These are phyloP conservation scores for Ophioninae sp. DNA, from an alignment of 2,888 invertebrate species.

Conservation along the genomic window DNA sequence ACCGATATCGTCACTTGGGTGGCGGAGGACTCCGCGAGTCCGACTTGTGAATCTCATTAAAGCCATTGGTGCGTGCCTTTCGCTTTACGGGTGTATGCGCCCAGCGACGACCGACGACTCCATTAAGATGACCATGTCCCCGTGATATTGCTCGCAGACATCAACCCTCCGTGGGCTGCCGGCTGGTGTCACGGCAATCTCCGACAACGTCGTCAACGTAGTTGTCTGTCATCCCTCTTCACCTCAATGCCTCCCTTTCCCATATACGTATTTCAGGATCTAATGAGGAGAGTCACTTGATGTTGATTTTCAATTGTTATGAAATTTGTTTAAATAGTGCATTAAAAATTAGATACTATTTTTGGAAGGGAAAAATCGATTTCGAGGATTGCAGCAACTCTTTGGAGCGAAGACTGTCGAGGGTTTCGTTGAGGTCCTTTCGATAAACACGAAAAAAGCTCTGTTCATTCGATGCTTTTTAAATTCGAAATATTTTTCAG, in stretches of 20 bases:
- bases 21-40: conserved; percentile 59
- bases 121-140: conserved; percentile 80
- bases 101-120: conserved; percentile 73
- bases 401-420: neutral
- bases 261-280: conserved; percentile 31
- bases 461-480: neutral
- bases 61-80: conserved; percentile 78
- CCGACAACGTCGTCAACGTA: conserved; percentile 62
- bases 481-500: neutral
- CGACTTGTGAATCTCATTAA: conserved; percentile 80
- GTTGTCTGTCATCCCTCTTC: conserved; percentile 50
- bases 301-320: neutral
- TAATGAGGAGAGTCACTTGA: neutral
- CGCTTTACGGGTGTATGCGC: conserved; percentile 72
- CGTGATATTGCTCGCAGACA: conserved; percentile 79
- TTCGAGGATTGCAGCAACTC: neutral
- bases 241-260: conserved; percentile 22
- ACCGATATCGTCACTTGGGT: conserved; percentile 57
- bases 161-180: conserved; percentile 63
- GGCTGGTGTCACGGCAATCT: conserved; percentile 61
- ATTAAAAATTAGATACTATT: neutral
- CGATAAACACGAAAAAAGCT: no score
- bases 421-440: neutral
- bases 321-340: conserved; percentile 12
- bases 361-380: neutral